These are phyloP conservation scores for Arenicola marina DNA, from an alignment of 2,888 invertebrate genomes.

Conservation along the genomic window DNA sequence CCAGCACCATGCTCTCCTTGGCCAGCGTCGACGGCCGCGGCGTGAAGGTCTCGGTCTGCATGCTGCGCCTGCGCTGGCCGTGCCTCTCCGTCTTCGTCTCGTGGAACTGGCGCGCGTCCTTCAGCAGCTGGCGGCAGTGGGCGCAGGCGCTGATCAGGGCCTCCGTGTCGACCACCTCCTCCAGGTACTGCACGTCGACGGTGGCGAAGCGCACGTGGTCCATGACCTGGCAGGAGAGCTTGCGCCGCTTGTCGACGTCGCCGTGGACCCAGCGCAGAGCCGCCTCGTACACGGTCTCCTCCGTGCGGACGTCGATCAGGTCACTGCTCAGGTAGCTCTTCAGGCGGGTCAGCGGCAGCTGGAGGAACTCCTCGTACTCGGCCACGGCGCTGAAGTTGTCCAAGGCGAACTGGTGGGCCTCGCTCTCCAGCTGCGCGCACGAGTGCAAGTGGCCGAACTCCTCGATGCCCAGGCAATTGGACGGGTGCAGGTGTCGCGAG, in stretches of 20 bases:
- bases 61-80: constrained; percentile 52
- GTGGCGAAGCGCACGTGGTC: constrained; percentile 50
- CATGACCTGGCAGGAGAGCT: constrained; percentile 42
- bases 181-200: constrained; percentile 47
- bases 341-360: constrained; percentile 48
- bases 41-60: constrained; percentile 44
- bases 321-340: constrained; percentile 52
- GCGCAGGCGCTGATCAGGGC: constrained; percentile 45
- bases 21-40: constrained; percentile 60
- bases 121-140: constrained; percentile 44
- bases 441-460: constrained; percentile 57
- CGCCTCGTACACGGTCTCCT: constrained; percentile 55
- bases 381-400: constrained; percentile 57
- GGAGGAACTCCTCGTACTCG: constrained; percentile 56
- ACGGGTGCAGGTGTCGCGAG: constrained; percentile 52
- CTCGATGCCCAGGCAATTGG: constrained; percentile 60
- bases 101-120: constrained; percentile 48
- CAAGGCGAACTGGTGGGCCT: constrained; percentile 49
- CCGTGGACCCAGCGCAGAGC: constrained; percentile 54
- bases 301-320: constrained; percentile 54
- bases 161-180: constrained; percentile 43
- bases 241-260: constrained; percentile 46
- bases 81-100: constrained; percentile 49
- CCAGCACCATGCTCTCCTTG: constrained; percentile 56
- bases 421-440: constrained; percentile 46